These are phyloP conservation scores for Chloroclysta siterata DNA, from an alignment of 2,888 invertebrate species.

Conservation along the genomic window DNA sequence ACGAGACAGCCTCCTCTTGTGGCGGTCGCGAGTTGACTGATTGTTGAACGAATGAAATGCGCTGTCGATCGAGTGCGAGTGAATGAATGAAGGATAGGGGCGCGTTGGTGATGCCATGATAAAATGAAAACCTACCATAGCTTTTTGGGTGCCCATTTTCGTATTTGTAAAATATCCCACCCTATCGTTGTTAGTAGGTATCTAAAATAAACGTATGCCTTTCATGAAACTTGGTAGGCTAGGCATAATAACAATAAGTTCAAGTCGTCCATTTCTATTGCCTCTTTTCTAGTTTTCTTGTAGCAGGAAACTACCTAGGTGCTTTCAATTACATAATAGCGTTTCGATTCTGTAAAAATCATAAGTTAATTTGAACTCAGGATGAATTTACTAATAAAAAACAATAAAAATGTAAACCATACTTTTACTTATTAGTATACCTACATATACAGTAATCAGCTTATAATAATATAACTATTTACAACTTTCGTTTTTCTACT, in stretches of 20 bases:
- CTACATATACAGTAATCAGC: constrained; percentile 20
- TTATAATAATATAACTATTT: constrained; percentile 18
- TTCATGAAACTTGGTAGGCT: no score
- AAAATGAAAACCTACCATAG: constrained; percentile 26
- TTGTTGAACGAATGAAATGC: constrained; percentile 53
- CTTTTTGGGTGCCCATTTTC: not conserved
- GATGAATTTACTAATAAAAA: not conserved
- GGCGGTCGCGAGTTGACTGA: constrained; percentile 75
- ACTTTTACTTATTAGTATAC: constrained; percentile 22
- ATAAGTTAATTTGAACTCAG: no score
- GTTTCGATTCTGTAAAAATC: no score
- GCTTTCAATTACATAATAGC: no score
- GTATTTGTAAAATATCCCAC: no score
- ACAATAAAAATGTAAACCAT: constrained; percentile 5
- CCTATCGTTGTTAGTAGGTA: no score
- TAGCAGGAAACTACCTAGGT: no score
- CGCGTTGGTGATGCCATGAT: constrained; percentile 28
- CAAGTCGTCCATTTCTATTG: no score
- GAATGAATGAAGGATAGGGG: constrained; percentile 31
- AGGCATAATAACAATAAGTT: no score
- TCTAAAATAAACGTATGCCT: no score
- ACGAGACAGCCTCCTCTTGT: constrained; percentile 58
- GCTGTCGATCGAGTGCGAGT: constrained; percentile 38
- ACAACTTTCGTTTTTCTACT: constrained; percentile 9
- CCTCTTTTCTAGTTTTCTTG: no score